Conservation (phyloP, 1,140 invertebrate species). For the Parasteatoda tepidariorum region DNA sequence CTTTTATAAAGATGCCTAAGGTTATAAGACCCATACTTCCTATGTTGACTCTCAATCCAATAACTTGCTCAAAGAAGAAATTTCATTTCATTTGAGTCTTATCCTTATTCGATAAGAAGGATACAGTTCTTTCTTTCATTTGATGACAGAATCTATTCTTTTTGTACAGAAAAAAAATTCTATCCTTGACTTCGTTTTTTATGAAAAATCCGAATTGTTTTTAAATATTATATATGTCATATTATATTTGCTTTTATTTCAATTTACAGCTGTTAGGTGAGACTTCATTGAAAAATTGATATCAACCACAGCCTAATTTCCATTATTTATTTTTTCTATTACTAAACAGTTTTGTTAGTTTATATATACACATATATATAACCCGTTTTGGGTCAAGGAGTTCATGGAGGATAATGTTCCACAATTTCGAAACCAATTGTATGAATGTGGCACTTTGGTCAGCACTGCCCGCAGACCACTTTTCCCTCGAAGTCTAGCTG, state of each 20-base stretch:
- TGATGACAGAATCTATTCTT: not conserved
- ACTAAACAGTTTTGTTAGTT: too few species aligned
- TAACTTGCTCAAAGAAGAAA: slow-evolving; percentile 18
- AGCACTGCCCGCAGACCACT: too few species aligned
- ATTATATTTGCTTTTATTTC: not conserved
- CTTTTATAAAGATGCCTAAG: slow-evolving; percentile 4
- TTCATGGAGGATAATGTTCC: too few species aligned
- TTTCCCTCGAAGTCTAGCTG: too few species aligned
- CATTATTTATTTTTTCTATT: too few species aligned
- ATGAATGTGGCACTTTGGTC: too few species aligned
- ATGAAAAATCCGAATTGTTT: not conserved
- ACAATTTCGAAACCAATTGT: too few species aligned
- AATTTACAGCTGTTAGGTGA: too few species aligned
- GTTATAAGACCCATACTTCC: not conserved
- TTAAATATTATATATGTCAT: not conserved
- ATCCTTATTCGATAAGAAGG: slow-evolving; percentile 14
- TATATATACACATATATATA: too few species aligned
- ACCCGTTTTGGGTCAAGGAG: too few species aligned
- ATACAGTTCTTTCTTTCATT: not conserved
- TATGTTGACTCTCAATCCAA: slow-evolving; percentile 11
- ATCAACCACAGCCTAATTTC: too few species aligned
- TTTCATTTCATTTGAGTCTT: slow-evolving; percentile 21
- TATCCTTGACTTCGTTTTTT: not conserved
- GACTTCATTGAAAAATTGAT: too few species aligned
- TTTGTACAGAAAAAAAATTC: not conserved